A percentile compares a stretch with the other conserved stretches of the same genome.
Evolutionary conservation across 1,140 invertebrate genomes (phyloP).

Genomic region (Drosophila mojavensis): DNA sequence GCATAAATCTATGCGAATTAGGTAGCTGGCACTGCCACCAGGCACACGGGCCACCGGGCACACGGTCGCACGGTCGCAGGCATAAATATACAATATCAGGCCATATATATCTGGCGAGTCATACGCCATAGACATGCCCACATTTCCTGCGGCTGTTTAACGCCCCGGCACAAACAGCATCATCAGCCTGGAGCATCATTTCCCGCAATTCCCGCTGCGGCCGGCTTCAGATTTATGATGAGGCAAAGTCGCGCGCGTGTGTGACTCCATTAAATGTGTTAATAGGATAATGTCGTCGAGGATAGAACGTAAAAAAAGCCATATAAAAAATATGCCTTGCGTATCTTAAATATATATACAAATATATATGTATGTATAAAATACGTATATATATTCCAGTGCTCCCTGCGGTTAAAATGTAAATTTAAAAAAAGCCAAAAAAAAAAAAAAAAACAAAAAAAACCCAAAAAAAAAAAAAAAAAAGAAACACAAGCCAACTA

Average conservation of each 20-base stretch:
- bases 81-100: constrained; percentile 73
- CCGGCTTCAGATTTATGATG: constrained; percentile 72
- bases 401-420: constrained; percentile 40
- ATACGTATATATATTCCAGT: no score
- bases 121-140: background rate
- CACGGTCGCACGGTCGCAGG: constrained; percentile 8
- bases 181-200: constrained; percentile 25
- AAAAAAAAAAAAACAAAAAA: no score
- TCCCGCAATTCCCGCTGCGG: constrained; percentile 67
- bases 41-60: constrained; percentile 6
- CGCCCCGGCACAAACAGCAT: constrained; percentile 23
- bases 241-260: constrained; percentile 74
- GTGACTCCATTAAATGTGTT: constrained; percentile 79
- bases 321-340: constrained; percentile 28
- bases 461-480: constrained; percentile 12
- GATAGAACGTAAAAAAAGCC: constrained; percentile 25
- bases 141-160: constrained; percentile 21
- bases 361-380: constrained; percentile 7
- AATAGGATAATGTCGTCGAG: constrained; percentile 72
- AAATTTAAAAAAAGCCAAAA: constrained; percentile 55
- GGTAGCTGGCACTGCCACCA: constrained; percentile 34
- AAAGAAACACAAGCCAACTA: background rate
- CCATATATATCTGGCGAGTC: constrained; percentile 55
- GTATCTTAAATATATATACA: constrained; percentile 8
- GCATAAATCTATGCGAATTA: constrained; percentile 55